Base-by-base conservation (phyloP, 2,888 invertebrate species). In the Quadroppia sp. region DNA sequence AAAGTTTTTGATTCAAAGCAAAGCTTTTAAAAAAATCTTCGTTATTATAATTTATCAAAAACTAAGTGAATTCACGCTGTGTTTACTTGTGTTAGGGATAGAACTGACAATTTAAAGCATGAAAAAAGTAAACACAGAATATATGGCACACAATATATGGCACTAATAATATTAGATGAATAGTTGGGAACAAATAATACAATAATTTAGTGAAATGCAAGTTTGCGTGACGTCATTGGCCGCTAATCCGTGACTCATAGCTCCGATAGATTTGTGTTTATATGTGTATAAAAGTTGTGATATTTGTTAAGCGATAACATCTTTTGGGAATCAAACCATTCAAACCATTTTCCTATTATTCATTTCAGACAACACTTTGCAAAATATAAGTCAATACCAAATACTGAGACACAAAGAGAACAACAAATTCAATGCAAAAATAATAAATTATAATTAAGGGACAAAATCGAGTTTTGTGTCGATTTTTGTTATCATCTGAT, bases 201-300 rank as follows among this genome's bases (percentile, higher is more conserved):
- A 56, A 40, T 67, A 67, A 67, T 67, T 67, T 67, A 36, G 42
- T 40, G 40, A 42, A 67, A 64, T 42, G 67, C 67, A 36, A 61
- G 61, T 61, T 23, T 23, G 42, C 11, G 67, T 67, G 67, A 67
- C 67, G 67, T 67, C 67, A 67, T 67, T 67, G 40, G 67, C 67
- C 67, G n/a, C 36, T 67, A 67, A 67, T 67, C 67, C 67, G 67
- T 67, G 67, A 67, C 40, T 67, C 67, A 67, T 67, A 61, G 36
- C 67, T 67, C 61, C 32, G 20, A 61, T 61, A 61, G 32, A 61
- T 61, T 61, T 17, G 15, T 25, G 53, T 23, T 11, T 45, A 13
- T 45, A 45, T 45, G 15, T 45, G 45, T 45, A 45, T 53, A 53
- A 25, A 53, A 53, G 30, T 32, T 61, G 32, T 30, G 61, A 61